Percentiles rank a stretch among this genome's conserved stretches.
Evolutionary conservation across 2,797 vertebrate species (phyloP).

Genomic region (Hafferia zeledoni): DNA sequence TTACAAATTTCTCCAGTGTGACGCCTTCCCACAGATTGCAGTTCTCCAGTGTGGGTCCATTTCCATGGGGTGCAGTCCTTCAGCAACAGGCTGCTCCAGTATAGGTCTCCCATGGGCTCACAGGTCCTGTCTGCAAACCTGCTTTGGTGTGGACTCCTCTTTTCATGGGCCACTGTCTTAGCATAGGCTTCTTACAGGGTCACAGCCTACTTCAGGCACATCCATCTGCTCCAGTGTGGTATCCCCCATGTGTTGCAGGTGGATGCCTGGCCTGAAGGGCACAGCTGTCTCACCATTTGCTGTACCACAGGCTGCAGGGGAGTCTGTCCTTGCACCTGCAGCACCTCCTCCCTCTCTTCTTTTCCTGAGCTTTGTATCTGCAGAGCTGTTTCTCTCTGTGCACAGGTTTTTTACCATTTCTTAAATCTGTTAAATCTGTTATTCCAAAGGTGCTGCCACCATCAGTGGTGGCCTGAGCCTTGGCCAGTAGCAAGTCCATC

Average conservation of each 20-base stretch:
- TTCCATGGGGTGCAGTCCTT: not conserved
- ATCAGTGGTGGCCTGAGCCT: not conserved
- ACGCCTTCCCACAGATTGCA: not conserved
- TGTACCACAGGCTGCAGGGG: not conserved
- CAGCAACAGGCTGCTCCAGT: not conserved
- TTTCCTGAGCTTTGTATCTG: not conserved
- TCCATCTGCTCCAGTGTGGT: not conserved
- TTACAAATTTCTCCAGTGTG: not conserved
- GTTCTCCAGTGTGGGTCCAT: fast-evolving
- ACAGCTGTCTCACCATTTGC: not conserved
- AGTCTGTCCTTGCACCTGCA: not conserved
- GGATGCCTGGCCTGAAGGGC: not conserved
- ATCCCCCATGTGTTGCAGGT: not conserved
- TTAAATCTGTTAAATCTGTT: not conserved
- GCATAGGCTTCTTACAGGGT: fast-evolving
- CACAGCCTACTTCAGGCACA: not conserved
- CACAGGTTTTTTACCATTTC: not conserved
- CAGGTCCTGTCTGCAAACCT: fast-evolving
- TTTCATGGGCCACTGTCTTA: not conserved
- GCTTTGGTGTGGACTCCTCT: not conserved
- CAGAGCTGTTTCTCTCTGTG: not conserved
- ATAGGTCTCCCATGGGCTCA: fast-evolving
- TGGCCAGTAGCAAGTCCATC: fast-evolving
- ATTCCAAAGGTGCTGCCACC: not conserved
- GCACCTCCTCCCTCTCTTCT: not conserved